These are phyloP conservation scores for Acanthococcus lagerstroemiae DNA, from an alignment of 2,888 invertebrate genomes.

Conservation along the genomic window DNA sequence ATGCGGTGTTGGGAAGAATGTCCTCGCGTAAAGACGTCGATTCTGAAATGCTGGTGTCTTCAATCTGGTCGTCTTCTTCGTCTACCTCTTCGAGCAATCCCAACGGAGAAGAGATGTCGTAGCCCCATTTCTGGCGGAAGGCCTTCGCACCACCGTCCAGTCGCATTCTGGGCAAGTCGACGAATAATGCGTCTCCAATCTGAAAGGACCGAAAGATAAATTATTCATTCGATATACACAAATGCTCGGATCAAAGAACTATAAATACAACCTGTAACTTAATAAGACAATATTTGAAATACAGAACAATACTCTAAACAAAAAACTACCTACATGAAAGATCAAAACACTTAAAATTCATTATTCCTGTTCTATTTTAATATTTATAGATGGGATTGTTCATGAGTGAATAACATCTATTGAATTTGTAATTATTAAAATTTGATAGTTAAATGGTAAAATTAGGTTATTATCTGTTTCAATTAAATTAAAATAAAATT, in stretches of 20 bases:
- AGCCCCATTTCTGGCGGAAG: constrained; percentile 54
- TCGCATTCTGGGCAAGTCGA: constrained; percentile 54
- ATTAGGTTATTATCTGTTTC: too few relatives aligned
- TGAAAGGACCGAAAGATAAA: constrained; percentile 38
- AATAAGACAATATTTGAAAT: neutral
- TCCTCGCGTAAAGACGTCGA: constrained; percentile 57
- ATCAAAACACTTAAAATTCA: too few relatives aligned
- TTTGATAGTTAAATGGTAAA: too few relatives aligned
- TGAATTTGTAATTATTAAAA: too few relatives aligned
- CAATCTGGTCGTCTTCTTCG: constrained; percentile 44
- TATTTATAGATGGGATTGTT: too few relatives aligned
- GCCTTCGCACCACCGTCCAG: constrained; percentile 57
- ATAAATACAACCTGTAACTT: neutral
- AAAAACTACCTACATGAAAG: too few relatives aligned
- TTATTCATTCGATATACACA: neutral
- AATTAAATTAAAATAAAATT: too few relatives aligned
- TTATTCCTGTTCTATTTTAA: too few relatives aligned
- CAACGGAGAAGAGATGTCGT: constrained; percentile 52
- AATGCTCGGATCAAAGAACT: neutral
- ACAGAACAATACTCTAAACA: too few relatives aligned
- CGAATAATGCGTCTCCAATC: constrained; percentile 50
- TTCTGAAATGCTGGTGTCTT: constrained; percentile 43
- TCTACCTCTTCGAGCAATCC: constrained; percentile 58
- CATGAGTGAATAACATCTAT: too few relatives aligned
- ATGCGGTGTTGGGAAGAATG: constrained; percentile 39